Percentiles rank a stretch among this genome's conserved stretches.
Conservation (phyloP, 2,888 invertebrate species). For the Aspidapion aeneum region DNA sequence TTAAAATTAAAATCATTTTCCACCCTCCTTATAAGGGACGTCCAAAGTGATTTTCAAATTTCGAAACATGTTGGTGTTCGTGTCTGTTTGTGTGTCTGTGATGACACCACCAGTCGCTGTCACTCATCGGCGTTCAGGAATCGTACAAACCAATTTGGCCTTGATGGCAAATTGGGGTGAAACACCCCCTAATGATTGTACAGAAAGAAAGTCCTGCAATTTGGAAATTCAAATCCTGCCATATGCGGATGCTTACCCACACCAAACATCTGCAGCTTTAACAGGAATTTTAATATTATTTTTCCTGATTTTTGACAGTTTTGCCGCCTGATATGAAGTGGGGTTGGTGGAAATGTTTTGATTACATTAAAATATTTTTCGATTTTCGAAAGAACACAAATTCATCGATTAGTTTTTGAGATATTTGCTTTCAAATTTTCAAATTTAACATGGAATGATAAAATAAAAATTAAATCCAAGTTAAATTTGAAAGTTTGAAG, state of each 20-base stretch:
- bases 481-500: too few species aligned
- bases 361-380: too few species aligned
- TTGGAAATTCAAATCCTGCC: neutral
- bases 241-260: neutral
- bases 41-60: neutral
- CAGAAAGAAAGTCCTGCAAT: neutral
- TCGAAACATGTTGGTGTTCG: neutral
- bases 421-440: too few species aligned
- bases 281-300: neutral
- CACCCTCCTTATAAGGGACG: too few species aligned
- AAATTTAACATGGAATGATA: too few species aligned
- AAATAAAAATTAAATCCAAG: too few species aligned
- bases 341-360: too few species aligned
- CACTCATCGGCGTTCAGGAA: neutral
- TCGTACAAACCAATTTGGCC: slow-evolving; percentile 2
- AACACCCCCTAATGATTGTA: neutral
- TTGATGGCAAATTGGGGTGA: slow-evolving; percentile 6
- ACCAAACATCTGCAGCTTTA: neutral
- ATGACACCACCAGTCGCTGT: neutral
- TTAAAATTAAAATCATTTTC: too few species aligned
- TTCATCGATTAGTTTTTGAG: too few species aligned
- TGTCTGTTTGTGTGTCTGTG: too few species aligned
- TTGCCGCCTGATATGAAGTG: too few species aligned
- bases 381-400: too few species aligned
- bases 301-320: neutral